These are phyloP conservation scores for Zygaena filipendulae DNA, from an alignment of 2,888 invertebrate genomes.

Conservation along the genomic window DNA sequence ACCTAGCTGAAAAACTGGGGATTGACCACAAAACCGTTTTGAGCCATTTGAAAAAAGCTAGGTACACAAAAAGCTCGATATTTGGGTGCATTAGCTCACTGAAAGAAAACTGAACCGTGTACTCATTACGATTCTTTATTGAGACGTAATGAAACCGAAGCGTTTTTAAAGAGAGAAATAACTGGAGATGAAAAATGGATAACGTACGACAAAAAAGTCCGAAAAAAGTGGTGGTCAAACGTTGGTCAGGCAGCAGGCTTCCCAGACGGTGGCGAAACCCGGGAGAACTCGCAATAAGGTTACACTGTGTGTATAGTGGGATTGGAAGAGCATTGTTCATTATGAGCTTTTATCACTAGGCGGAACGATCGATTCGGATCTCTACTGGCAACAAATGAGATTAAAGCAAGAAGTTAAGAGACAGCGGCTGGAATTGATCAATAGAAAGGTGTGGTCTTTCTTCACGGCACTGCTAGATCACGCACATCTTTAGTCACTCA, in stretches of 20 bases:
- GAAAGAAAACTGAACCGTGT: conserved; percentile 4
- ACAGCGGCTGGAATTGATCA: conserved; percentile 4
- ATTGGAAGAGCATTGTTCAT: too few species aligned
- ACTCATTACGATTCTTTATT: conserved; percentile 3
- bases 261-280: too few species aligned
- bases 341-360: too few species aligned
- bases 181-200: background rate
- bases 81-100: conserved; percentile 4
- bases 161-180: background rate
- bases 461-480: background rate
- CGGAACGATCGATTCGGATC: conserved; percentile 10
- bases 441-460: conserved; percentile 3
- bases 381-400: conserved; percentile 9
- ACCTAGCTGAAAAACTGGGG: conserved; percentile 3
- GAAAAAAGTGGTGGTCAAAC: background rate
- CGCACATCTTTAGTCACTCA: too few species aligned
- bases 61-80: conserved; percentile 4
- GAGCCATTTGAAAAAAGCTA: conserved; percentile 4
- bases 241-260: conserved; percentile 4
- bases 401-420: too few species aligned
- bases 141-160: too few species aligned
- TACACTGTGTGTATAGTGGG: conserved; percentile 1
- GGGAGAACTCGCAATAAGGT: conserved; percentile 1
- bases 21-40: conserved; percentile 6
- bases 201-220: background rate